Percentiles rank a stretch among this genome's conserved stretches.
Evolutionary conservation across 23 tunicate species (phyloP).

Genomic region (Aplidium turbinatum): DNA sequence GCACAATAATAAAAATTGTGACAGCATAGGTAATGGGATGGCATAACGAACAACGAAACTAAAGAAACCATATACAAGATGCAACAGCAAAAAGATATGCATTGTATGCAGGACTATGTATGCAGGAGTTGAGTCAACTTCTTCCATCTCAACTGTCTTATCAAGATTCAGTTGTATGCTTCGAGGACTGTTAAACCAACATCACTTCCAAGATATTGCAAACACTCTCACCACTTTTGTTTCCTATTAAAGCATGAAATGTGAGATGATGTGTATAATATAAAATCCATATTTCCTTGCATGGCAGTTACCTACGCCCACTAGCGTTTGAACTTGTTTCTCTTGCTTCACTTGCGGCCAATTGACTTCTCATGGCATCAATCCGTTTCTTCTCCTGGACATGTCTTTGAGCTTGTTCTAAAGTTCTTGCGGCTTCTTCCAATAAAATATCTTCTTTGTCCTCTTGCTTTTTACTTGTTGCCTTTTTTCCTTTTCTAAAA

Average conservation of each 20-base stretch:
- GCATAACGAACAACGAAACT: no score
- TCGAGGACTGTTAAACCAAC: no score
- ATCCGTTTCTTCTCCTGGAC: conserved; percentile 61
- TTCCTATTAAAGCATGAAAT: background rate
- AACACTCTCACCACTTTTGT: no score
- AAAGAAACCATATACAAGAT: no score
- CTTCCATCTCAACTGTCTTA: no score
- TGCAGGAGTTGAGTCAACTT: no score
- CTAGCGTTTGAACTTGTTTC: conserved; percentile 29
- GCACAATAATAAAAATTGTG: no score
- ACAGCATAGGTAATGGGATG: no score
- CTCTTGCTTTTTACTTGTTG: conserved; percentile 28
- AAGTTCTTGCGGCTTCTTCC: conserved; percentile 63
- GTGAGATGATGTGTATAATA: background rate
- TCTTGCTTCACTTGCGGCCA: conserved; percentile 44
- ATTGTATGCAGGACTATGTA: no score
- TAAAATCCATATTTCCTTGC: background rate
- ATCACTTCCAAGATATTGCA: no score
- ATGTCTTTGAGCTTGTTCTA: conserved; percentile 52
- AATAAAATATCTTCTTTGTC: conserved; percentile 57
- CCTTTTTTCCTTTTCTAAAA: conserved; percentile 31
- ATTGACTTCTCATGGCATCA: conserved; percentile 50
- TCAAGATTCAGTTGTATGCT: no score
- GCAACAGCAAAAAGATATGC: no score
- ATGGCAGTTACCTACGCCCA: conserved; percentile 18